Base-by-base conservation (phyloP, 2,888 invertebrate species). In the Acrocyrtus sp. region DNA sequence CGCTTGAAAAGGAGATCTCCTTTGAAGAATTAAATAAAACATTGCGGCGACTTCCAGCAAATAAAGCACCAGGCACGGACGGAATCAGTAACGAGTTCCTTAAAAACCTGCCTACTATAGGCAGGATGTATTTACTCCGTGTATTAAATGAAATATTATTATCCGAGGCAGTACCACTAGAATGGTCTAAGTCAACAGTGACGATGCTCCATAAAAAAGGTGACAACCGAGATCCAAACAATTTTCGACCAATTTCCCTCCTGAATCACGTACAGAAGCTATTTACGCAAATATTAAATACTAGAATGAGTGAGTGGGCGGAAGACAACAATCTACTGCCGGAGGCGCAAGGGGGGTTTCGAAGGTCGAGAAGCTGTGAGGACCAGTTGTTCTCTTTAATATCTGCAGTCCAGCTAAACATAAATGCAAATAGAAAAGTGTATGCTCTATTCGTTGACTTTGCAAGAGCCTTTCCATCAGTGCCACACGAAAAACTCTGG, bases 401-500 rank as follows among this genome's bases (percentile, higher is more conserved):
- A 12, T 19, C 48, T 4, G 1, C 43, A 8, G 41, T 58, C 5
- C 50, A 68, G 22, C 2, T 57, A 15, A 3, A 51, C 1, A 3
- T 48, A 2, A 19, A 10, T 4, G 1, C 2, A 0, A 54, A 61
- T 12, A 34, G 45, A 27, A 58, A 61, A 19, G 24, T 73, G 0
- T 73, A 4, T 34, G 53, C 60, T 4, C 34, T 60, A 0, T 61
- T 61, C 29, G 54, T 69, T 1, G 69, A 69, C 34, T 22, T 69
- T 3, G n/a, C n/a, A 1, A 10, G 17, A 27, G 61, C 69, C 8
- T 69, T 69, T 54, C 54, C 61, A 45, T 26, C 47, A n/a, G 19
- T 69, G 1, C 4, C 17, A 1, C 61, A 54, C 26, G 17, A 51
- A 15, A 6, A n/a, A 27, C 22, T 69, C 22, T 62, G 51, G 53